These are phyloP conservation scores for Netelia fuscicornis DNA, from an alignment of 2,888 invertebrate species.

Conservation along the genomic window DNA sequence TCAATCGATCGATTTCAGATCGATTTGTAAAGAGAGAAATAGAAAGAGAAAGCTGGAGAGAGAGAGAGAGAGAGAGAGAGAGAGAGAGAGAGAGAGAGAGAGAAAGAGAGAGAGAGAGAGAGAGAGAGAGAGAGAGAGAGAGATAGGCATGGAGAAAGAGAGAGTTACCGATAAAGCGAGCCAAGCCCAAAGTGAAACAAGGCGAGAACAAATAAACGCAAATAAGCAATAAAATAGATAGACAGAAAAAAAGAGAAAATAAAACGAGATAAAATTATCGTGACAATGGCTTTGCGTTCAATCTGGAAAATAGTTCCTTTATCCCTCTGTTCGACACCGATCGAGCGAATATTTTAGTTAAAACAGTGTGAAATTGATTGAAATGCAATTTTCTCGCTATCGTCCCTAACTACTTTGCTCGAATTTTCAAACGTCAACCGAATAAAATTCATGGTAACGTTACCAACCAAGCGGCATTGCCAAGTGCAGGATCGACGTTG, in stretches of 20 bases:
- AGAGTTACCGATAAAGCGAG: slow-evolving; percentile 13
- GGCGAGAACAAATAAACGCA: background rate
- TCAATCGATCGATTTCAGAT: slow-evolving; percentile 26
- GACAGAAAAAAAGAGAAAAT: background rate
- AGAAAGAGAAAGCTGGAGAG: too few relatives aligned
- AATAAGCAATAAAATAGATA: background rate
- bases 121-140: too few relatives aligned
- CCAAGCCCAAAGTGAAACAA: slow-evolving; percentile 1
- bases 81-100: background rate
- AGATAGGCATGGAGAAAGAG: background rate
- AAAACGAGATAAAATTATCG: background rate
- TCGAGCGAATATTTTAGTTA: background rate
- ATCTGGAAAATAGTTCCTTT: background rate
- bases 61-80: too few relatives aligned
- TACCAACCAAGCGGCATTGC: too few relatives aligned
- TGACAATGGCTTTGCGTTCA: background rate
- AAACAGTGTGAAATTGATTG: background rate
- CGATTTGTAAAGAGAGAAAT: background rate
- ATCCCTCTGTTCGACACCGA: background rate
- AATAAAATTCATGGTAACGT: too few relatives aligned
- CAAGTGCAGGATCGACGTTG: too few relatives aligned
- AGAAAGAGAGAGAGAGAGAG: background rate
- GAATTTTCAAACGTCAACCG: too few relatives aligned
- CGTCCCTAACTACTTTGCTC: background rate
- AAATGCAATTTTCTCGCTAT: background rate